These are phyloP conservation scores for Fulmarus glacialis DNA, from an alignment of 2,113 vertebrate species.

Conservation along the genomic window DNA sequence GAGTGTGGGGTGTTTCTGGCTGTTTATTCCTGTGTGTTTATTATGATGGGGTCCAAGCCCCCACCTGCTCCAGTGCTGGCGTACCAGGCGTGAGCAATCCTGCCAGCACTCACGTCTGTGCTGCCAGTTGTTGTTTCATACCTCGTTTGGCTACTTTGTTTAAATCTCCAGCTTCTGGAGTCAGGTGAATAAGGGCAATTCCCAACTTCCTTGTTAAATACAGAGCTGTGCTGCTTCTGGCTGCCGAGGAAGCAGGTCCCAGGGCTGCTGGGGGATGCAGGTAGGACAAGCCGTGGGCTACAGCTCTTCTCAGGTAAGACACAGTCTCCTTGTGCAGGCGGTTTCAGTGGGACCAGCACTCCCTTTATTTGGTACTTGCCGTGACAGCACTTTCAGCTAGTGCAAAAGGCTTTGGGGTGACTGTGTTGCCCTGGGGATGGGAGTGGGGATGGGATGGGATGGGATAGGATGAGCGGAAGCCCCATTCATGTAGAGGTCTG, in stretches of 20 bases:
- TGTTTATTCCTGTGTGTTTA: background rate
- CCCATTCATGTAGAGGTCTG: background rate
- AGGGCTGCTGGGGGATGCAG: background rate
- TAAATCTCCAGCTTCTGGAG: background rate
- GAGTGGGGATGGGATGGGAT: too few relatives aligned
- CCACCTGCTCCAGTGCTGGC: background rate
- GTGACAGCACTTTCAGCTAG: background rate
- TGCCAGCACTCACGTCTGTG: background rate
- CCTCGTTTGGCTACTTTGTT: fast-evolving
- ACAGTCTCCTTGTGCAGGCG: background rate
- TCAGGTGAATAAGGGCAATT: background rate
- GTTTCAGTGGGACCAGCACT: background rate
- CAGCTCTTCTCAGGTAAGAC: background rate
- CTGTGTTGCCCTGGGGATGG: background rate
- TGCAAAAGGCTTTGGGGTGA: background rate
- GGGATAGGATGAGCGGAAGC: background rate
- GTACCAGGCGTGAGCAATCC: background rate
- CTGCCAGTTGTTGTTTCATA: background rate
- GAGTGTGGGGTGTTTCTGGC: background rate
- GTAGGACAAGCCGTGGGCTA: background rate
- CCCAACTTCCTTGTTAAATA: background rate
- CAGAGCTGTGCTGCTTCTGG: background rate
- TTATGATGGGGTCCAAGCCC: background rate
- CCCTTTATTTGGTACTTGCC: background rate
- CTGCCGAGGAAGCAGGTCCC: background rate